A percentile compares a stretch with the other conserved stretches of the same genome.
Evolutionary conservation across 2,888 invertebrate species (phyloP).

Genomic region (Lordiphosa fenestrarum): DNA sequence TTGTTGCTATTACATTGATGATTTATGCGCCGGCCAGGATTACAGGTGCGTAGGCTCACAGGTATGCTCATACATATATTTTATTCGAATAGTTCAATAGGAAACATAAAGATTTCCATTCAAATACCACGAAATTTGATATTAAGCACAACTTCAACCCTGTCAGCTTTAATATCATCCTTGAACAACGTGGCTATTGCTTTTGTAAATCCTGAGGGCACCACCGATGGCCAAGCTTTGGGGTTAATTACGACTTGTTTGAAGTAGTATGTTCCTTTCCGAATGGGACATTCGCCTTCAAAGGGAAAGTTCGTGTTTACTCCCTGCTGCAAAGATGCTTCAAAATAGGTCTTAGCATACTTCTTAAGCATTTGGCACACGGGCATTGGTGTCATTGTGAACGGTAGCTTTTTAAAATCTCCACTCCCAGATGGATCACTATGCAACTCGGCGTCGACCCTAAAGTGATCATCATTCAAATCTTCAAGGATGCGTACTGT

Average conservation of each 20-base stretch:
- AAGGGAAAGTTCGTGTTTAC: constrained; percentile 11
- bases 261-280: background rate
- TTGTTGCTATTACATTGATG: constrained; percentile 55
- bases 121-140: background rate
- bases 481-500: background rate
- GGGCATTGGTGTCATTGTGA: background rate
- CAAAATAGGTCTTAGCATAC: background rate
- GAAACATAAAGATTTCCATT: background rate
- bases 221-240: background rate
- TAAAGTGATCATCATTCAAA: background rate
- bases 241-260: background rate
- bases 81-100: background rate
- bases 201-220: background rate
- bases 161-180: background rate
- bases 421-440: constrained; percentile 16
- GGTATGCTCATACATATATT: constrained; percentile 17
- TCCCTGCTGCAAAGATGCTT: background rate
- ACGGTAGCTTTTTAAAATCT: constrained; percentile 9
- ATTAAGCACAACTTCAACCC: background rate
- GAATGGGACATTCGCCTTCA: background rate
- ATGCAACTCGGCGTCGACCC: background rate
- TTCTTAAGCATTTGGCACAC: constrained; percentile 3
- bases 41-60: constrained; percentile 63
- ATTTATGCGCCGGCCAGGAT: constrained; percentile 54
- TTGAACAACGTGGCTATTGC: background rate